Evolutionary conservation across 2,113 vertebrate genomes (phyloP).

Genomic region (Upupa epops): DNA sequence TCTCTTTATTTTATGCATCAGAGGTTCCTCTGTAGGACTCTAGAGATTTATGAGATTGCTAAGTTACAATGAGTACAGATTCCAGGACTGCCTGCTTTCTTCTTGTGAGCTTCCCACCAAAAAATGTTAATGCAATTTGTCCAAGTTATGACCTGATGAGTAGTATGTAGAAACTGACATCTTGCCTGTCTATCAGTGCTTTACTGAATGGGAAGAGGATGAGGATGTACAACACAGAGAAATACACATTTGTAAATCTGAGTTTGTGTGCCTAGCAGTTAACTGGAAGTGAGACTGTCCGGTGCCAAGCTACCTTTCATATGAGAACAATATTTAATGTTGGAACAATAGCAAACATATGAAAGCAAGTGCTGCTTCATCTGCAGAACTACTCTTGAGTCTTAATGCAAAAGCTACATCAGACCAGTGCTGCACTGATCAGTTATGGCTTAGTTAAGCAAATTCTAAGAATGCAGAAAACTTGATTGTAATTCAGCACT

Average conservation of each 20-base stretch:
- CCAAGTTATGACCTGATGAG: background rate
- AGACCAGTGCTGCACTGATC: background rate
- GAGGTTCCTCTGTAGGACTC: background rate
- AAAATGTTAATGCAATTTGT: background rate
- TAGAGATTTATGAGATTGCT: background rate
- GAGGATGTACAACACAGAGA: background rate
- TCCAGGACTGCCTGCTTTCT: background rate
- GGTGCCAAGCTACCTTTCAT: background rate
- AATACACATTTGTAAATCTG: background rate
- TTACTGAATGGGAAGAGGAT: background rate
- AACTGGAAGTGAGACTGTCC: background rate
- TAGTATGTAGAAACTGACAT: background rate
- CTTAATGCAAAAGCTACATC: background rate
- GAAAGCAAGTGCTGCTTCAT: background rate
- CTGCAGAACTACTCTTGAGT: background rate
- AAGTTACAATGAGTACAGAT: background rate
- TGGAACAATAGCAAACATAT: background rate
- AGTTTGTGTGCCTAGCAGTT: background rate
- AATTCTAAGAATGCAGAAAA: background rate
- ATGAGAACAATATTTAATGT: background rate
- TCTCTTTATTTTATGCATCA: background rate
- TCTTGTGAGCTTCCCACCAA: background rate
- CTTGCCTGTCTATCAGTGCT: background rate
- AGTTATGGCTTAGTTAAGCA: background rate
- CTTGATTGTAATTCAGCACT: background rate